phyloP scores from a whole-genome alignment of 2,113 vertebrate species.

The Psammodynastes pulverulentus region DNA sequence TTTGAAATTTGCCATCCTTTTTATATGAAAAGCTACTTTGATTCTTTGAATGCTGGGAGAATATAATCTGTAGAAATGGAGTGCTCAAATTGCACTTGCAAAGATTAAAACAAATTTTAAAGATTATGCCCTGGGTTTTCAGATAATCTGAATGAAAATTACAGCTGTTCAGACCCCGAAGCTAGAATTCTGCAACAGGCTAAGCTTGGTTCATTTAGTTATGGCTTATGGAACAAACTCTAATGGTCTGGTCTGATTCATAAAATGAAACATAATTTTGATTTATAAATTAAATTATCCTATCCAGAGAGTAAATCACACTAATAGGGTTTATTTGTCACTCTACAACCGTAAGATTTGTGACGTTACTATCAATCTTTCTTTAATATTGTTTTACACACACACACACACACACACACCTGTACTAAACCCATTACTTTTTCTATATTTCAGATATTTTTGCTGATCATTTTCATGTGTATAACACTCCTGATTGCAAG shows the following conservation, averaged over 20 bases:
- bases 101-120: neutral
- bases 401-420: neutral
- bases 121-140: neutral
- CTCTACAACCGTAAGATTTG: neutral
- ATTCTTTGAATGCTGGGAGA: neutral
- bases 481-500: slow-evolving; percentile 93
- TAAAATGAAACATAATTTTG: neutral
- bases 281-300: neutral
- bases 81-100: neutral
- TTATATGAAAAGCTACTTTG: neutral
- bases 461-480: slow-evolving; percentile 96
- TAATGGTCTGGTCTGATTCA: neutral
- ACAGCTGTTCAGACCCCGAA: neutral
- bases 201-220: neutral
- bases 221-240: neutral
- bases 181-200: neutral
- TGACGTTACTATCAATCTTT: neutral
- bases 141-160: neutral
- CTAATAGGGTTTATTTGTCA: neutral
- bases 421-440: neutral
- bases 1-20: neutral
- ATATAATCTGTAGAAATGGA: neutral
- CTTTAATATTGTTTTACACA: neutral
- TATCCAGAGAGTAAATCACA: neutral
- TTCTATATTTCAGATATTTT: slow-evolving; percentile 80